Conservation (phyloP, 2,113 vertebrate species). For the Chionodraco myersi region DNA sequence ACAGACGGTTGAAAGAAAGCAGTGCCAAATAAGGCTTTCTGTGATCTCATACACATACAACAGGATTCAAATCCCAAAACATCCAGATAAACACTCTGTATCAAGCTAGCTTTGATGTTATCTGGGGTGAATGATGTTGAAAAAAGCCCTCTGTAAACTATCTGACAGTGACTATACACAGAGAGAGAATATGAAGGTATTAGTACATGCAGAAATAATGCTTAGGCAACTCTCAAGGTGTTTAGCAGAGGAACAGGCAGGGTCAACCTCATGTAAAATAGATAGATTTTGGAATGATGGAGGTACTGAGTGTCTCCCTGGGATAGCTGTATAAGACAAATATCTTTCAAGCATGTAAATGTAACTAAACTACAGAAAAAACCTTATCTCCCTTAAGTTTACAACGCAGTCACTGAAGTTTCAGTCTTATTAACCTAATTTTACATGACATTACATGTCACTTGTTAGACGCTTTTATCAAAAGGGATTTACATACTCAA, state of each 20-base stretch:
- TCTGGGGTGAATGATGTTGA: constrained; percentile 7
- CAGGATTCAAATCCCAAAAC: constrained; percentile 30
- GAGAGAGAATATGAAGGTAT: constrained; percentile 17
- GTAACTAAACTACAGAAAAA: background rate
- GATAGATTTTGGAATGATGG: background rate
- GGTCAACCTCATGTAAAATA: background rate
- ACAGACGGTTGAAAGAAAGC: constrained; percentile 48
- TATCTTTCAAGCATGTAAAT: background rate
- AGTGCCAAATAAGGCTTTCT: constrained; percentile 50
- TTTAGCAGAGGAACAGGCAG: background rate
- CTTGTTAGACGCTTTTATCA: too few relatives aligned
- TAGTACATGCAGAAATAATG: background rate
- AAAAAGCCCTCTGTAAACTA: constrained; percentile 22
- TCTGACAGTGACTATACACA: constrained; percentile 8
- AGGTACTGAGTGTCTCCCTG: background rate
- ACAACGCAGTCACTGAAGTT: background rate
- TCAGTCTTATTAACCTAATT: background rate
- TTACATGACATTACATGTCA: background rate
- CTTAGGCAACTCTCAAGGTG: background rate
- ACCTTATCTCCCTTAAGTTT: background rate
- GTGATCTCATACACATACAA: constrained; percentile 48
- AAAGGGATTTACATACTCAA: too few relatives aligned
- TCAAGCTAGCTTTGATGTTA: constrained; percentile 46
- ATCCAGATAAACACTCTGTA: constrained; percentile 38
- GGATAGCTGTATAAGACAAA: background rate